Percentiles rank a stretch among this genome's conserved stretches.
Evolutionary conservation across 53 echinoderm and acorn worm species (phyloP).

Genomic region (Patiria pectinifera): DNA sequence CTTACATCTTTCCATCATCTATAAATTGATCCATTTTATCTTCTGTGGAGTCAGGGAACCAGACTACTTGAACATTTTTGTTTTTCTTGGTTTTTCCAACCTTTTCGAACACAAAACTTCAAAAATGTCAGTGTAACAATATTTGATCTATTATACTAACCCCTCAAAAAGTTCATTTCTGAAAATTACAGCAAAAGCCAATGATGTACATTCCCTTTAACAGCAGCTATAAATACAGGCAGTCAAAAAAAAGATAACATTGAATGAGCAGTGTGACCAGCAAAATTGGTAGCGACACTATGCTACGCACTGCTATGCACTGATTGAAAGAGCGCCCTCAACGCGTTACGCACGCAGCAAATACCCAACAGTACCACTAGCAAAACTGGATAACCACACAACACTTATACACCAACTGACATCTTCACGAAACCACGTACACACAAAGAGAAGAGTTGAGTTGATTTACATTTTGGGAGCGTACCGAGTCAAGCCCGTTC

Average conservation of each 20-base stretch:
- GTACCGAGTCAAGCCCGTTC: slow-evolving; percentile 97
- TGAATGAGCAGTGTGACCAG: not conserved
- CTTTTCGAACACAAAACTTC: no score
- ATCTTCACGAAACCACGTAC: not conserved
- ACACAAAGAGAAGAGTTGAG: slow-evolving; percentile 31
- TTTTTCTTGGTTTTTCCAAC: no score
- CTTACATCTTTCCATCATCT: no score
- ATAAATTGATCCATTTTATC: no score
- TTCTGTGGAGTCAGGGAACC: no score
- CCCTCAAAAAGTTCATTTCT: no score
- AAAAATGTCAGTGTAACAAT: no score
- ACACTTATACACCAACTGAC: not conserved
- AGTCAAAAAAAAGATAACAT: not conserved
- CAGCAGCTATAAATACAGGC: not conserved
- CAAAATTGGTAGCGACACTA: not conserved
- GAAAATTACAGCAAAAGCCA: no score
- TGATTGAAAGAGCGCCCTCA: not conserved
- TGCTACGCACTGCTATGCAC: not conserved
- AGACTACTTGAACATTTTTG: no score
- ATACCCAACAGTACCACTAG: not conserved
- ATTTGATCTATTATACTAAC: no score
- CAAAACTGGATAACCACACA: not conserved
- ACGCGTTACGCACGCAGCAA: not conserved
- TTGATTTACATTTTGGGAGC: slow-evolving; percentile 40
- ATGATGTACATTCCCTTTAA: no score